Percentiles rank a stretch among this genome's conserved stretches.
Conservation (phyloP, 2,113 vertebrate genomes). For the Laterallus jamaicensis region DNA sequence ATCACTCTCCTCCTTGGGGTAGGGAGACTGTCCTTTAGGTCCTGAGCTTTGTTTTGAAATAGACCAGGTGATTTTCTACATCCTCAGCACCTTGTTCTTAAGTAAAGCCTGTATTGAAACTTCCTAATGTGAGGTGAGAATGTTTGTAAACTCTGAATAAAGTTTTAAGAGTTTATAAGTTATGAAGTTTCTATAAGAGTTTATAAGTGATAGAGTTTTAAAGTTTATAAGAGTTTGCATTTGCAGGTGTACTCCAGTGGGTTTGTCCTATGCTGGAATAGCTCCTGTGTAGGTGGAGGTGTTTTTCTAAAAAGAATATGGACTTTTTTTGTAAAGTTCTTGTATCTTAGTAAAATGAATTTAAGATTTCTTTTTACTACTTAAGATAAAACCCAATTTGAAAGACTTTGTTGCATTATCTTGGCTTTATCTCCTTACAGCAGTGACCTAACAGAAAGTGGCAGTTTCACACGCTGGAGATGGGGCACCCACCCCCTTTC, state of each 20-base stretch:
- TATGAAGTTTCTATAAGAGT: too few relatives aligned
- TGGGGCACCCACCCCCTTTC: too few relatives aligned
- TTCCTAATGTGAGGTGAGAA: too few relatives aligned
- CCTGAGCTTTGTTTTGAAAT: neutral
- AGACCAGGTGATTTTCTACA: fast-evolving
- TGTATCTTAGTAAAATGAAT: neutral
- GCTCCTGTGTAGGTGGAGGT: neutral
- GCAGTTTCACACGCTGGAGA: neutral
- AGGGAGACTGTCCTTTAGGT: neutral
- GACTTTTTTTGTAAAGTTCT: neutral
- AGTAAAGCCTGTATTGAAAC: neutral
- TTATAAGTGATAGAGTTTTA: too few relatives aligned
- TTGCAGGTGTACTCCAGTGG: too few relatives aligned
- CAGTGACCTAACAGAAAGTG: neutral
- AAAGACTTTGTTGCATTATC: neutral
- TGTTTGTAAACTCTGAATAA: neutral
- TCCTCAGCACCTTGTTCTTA: neutral
- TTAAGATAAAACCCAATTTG: too few relatives aligned
- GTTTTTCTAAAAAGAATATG: neutral
- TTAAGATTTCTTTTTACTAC: neutral
- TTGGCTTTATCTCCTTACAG: neutral
- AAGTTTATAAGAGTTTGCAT: neutral
- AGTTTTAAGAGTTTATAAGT: too few relatives aligned
- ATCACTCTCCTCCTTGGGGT: neutral
- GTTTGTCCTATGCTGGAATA: neutral